These are phyloP conservation scores for Exocentrus adspersus DNA, from an alignment of 2,888 invertebrate species.

Conservation along the genomic window DNA sequence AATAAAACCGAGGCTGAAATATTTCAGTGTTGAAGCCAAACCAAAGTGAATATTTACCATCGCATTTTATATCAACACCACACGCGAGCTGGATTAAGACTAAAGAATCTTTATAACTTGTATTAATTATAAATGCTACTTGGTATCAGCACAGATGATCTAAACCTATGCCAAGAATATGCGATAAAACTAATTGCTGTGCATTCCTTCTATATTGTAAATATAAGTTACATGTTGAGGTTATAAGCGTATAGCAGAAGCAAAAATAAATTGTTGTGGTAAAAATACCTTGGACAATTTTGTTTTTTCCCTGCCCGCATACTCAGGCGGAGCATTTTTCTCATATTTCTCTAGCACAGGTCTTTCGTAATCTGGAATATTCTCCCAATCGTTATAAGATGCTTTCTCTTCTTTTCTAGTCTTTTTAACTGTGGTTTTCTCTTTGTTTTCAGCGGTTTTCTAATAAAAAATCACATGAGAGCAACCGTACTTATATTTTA, in stretches of 20 bases:
- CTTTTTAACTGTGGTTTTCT: constrained; percentile 50
- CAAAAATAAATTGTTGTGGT: constrained; percentile 10
- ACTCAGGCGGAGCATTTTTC: constrained; percentile 61
- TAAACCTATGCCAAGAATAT: constrained; percentile 45
- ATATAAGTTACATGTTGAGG: constrained; percentile 3
- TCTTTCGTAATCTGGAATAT: constrained; percentile 78
- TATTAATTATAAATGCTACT: constrained; percentile 28
- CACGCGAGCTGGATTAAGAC: constrained; percentile 43
- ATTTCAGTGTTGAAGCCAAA: constrained; percentile 10
- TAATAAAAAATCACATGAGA: constrained; percentile 35
- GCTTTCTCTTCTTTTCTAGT: constrained; percentile 52
- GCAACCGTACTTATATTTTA: neutral
- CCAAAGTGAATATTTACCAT: constrained; percentile 17
- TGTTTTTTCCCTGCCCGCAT: constrained; percentile 65
- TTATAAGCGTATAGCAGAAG: neutral
- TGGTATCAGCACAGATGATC: constrained; percentile 41
- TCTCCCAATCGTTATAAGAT: constrained; percentile 57
- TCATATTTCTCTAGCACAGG: constrained; percentile 78
- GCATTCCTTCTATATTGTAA: constrained; percentile 31
- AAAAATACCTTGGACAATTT: constrained; percentile 60
- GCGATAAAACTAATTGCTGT: constrained; percentile 36
- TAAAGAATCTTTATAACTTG: constrained; percentile 43
- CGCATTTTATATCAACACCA: constrained; percentile 17
- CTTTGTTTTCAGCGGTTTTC: constrained; percentile 53
- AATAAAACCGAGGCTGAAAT: neutral